phyloP scores from a whole-genome alignment of 1,140 invertebrate genomes.

The Zaprionus taronus region DNA sequence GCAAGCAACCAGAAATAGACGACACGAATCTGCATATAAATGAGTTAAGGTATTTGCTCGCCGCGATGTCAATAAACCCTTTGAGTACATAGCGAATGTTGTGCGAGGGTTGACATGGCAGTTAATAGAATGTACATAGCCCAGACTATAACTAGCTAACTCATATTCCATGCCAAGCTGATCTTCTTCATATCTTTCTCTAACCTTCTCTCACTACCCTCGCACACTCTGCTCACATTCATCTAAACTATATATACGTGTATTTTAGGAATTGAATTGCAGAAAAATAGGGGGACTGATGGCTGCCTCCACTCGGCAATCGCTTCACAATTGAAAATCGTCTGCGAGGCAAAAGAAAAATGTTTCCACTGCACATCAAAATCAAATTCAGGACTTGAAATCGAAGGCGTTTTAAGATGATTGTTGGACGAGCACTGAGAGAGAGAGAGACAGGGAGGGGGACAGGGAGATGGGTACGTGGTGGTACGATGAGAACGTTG shows the following conservation, averaged over 20 bases:
- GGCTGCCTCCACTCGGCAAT: conserved; percentile 10
- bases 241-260: conserved; percentile 18
- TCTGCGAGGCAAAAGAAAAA: conserved; percentile 70
- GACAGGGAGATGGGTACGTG: background rate
- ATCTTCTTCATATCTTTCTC: background rate
- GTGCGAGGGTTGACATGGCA: background rate
- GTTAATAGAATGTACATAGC: background rate
- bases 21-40: conserved; percentile 31
- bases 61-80: conserved; percentile 39
- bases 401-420: conserved; percentile 55
- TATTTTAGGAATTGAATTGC: conserved; percentile 55
- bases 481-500: conserved; percentile 11
- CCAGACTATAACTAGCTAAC: background rate
- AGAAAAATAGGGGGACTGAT: conserved; percentile 12
- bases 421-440: conserved; percentile 38
- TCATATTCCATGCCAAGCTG: background rate
- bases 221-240: conserved; percentile 6
- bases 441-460: background rate
- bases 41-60: conserved; percentile 57
- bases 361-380: conserved; percentile 52
- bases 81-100: background rate
- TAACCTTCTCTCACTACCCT: background rate
- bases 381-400: conserved; percentile 42
- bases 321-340: conserved; percentile 77
- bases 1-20: conserved; percentile 42